These are phyloP conservation scores for Sandelia bainsii DNA, from an alignment of 2,797 vertebrate genomes.

Conservation along the genomic window DNA sequence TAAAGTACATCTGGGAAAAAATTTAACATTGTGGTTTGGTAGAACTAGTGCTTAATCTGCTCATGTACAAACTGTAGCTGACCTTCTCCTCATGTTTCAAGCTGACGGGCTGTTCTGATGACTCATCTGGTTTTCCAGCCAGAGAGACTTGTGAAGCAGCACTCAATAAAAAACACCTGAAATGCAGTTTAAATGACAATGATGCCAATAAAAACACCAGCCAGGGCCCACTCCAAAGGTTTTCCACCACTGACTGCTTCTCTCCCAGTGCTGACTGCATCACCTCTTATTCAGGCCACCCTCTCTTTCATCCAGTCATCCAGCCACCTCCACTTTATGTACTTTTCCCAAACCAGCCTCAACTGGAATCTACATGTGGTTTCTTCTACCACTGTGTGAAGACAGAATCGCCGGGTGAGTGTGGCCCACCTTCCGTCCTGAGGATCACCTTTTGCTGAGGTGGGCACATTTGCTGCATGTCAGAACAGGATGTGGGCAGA, in stretches of 20 bases:
- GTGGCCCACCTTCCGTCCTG: constrained; percentile 48
- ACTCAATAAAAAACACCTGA: constrained; percentile 67
- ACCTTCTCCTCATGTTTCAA: constrained; percentile 47
- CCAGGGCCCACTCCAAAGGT: constrained; percentile 37
- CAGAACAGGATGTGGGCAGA: constrained; percentile 69
- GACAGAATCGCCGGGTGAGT: constrained; percentile 36
- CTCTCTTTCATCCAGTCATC: constrained; percentile 31
- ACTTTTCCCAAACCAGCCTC: constrained; percentile 38
- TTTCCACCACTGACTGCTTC: constrained; percentile 46
- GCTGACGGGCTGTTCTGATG: constrained; percentile 59
- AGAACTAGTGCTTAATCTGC: constrained; percentile 49
- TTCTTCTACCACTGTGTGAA: constrained; percentile 49
- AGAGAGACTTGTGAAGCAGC: constrained; percentile 52
- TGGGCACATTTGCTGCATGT: constrained; percentile 54
- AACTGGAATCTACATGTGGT: constrained; percentile 53
- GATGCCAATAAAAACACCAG: constrained; percentile 62
- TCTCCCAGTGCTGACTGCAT: constrained; percentile 45
- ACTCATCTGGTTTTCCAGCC: constrained; percentile 67
- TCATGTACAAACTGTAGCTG: constrained; percentile 47
- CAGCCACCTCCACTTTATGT: constrained; percentile 28
- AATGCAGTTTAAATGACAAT: constrained; percentile 27
- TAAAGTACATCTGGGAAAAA: constrained; percentile 23
- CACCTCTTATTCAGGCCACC: constrained; percentile 47
- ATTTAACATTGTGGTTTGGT: constrained; percentile 44
- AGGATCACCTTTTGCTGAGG: constrained; percentile 73